Conservation (phyloP, 2,888 invertebrate species). For the Dynastes hyllus region DNA sequence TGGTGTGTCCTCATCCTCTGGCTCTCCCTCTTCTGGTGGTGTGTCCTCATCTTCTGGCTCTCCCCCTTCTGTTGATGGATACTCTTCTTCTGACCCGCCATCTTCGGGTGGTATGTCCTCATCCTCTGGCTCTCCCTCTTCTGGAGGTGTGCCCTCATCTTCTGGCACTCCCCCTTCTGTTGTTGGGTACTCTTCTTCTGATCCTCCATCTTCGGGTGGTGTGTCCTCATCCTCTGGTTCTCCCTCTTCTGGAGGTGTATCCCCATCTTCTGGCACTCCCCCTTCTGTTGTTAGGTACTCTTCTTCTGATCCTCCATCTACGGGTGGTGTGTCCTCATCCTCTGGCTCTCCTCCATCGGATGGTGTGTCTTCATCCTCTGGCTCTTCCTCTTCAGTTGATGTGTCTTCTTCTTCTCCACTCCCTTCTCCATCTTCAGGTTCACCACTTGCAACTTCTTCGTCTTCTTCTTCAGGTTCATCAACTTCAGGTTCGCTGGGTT, state of each 20-base stretch:
- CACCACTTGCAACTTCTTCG: neutral
- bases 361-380: neutral
- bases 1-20: too few relatives aligned
- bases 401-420: slow-evolving; percentile 20
- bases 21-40: neutral
- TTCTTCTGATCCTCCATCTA: neutral
- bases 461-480: too few relatives aligned
- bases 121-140: neutral
- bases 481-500: neutral
- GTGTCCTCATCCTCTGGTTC: neutral
- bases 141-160: too few relatives aligned
- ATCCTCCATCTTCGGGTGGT: neutral
- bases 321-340: neutral
- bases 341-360: neutral
- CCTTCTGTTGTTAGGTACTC: neutral
- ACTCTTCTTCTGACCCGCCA: neutral
- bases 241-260: neutral
- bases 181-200: neutral
- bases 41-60: neutral
- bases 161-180: too few relatives aligned
- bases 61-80: neutral
- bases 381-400: neutral
- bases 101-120: neutral
- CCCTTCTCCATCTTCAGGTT: slow-evolving; percentile 15
- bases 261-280: neutral